A percentile compares a stretch with the other conserved stretches of the same genome.
Conservation (phyloP, 2,797 vertebrate species). For the Anguilla marmorata region DNA sequence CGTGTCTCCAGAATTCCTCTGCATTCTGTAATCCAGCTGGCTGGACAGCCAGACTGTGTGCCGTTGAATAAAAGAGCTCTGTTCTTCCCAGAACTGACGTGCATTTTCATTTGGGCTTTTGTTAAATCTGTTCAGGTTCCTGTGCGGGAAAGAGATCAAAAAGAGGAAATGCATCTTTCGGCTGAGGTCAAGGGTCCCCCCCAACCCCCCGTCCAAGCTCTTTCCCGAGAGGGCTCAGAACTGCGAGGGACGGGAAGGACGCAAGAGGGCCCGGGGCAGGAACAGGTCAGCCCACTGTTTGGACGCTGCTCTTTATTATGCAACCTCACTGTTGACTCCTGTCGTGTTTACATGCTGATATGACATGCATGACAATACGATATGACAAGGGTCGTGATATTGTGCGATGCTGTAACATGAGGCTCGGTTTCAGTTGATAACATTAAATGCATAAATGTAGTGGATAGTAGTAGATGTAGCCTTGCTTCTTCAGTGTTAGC, state of each 20-base stretch:
- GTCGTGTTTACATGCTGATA: not conserved
- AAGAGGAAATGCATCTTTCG: slow-evolving; percentile 97
- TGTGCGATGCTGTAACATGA: not conserved
- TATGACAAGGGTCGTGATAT: not conserved
- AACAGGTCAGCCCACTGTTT: slow-evolving; percentile 64
- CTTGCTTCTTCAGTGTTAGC: not conserved
- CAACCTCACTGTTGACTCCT: not conserved
- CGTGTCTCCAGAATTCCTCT: not conserved
- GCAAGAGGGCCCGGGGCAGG: slow-evolving; percentile 71
- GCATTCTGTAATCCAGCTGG: not conserved
- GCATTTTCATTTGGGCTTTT: slow-evolving; percentile 10
- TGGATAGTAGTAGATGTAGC: not conserved
- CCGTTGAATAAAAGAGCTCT: not conserved
- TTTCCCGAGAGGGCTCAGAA: slow-evolving; percentile 79
- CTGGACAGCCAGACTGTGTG: not conserved
- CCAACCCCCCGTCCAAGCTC: slow-evolving; percentile 86
- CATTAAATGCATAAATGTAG: not conserved
- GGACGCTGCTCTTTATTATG: not conserved
- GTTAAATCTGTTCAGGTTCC: slow-evolving; percentile 73
- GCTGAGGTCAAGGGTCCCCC: slow-evolving; percentile 88
- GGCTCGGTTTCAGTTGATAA: not conserved
- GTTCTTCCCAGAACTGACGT: not conserved
- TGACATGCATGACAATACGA: not conserved
- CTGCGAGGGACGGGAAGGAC: slow-evolving; percentile 66
- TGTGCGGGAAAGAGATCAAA: slow-evolving; percentile 95